Percentiles rank a stretch among this genome's conserved stretches.
These are phyloP conservation scores for Petrophora chlorosata DNA, from an alignment of 2,888 invertebrate species.

Conservation along the genomic window DNA sequence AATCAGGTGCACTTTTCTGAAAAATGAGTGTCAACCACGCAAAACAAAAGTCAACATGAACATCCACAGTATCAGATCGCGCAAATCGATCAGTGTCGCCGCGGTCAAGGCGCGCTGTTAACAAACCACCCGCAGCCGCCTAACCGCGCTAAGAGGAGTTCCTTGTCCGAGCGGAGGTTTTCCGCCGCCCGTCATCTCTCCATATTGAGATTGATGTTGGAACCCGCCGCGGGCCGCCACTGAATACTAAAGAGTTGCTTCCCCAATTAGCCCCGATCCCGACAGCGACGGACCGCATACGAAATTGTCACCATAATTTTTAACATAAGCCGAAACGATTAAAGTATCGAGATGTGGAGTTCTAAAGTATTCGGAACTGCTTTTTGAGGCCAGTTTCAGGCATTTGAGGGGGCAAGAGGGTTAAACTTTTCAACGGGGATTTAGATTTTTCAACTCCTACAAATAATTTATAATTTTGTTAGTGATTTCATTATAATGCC, in stretches of 20 bases:
- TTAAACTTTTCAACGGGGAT: background rate
- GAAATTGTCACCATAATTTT: slow-evolving; percentile 75
- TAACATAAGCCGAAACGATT: slow-evolving; percentile 58
- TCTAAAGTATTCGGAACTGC: slow-evolving; percentile 11
- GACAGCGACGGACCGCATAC: slow-evolving; percentile 73
- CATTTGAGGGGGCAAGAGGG: background rate
- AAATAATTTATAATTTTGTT: background rate
- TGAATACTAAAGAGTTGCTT: slow-evolving; percentile 78
- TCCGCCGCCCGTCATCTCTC: slow-evolving; percentile 75
- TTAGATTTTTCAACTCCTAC: background rate
- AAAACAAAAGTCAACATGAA: slow-evolving; percentile 18
- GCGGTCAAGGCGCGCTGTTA: slow-evolving; percentile 45
- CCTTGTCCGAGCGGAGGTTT: slow-evolving; percentile 70
- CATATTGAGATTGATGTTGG: slow-evolving; percentile 81
- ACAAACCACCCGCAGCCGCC: slow-evolving; percentile 51
- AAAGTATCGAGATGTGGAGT: slow-evolving; percentile 20
- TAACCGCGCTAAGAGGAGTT: slow-evolving; percentile 71
- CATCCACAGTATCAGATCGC: slow-evolving; percentile 28
- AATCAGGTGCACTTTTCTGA: no score
- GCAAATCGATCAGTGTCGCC: slow-evolving; percentile 63
- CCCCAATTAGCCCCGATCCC: slow-evolving; percentile 77
- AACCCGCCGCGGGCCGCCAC: slow-evolving; percentile 59
- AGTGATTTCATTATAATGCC: background rate
- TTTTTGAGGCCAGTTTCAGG: background rate
- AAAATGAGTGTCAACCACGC: background rate